Evolutionary conservation across 2,113 vertebrate species (phyloP).

Genomic region (Sarotherodon lohbergeri): DNA sequence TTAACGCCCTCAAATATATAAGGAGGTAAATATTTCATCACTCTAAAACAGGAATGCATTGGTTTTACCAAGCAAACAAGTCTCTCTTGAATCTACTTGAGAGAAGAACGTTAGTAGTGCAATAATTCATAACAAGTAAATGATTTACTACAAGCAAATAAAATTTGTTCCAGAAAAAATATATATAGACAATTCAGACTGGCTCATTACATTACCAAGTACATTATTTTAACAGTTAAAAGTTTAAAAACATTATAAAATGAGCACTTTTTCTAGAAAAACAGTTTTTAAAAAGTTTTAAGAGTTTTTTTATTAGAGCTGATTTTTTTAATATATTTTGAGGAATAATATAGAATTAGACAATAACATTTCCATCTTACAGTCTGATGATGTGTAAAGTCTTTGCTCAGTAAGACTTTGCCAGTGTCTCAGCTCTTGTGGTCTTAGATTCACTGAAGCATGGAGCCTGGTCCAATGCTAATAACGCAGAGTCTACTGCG

Average conservation of each 20-base stretch:
- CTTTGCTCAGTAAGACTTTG: not conserved
- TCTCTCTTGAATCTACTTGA: not conserved
- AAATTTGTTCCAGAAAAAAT: not conserved
- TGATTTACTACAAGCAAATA: not conserved
- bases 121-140: not conserved
- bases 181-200: not conserved
- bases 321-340: not conserved
- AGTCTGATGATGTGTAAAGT: not conserved
- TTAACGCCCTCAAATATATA: not conserved
- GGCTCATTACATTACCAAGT: fast-evolving
- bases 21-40: not conserved
- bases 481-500: not conserved
- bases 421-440: not conserved
- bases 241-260: fast-evolving
- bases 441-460: not conserved
- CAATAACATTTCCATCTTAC: not conserved
- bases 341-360: not conserved
- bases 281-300: not conserved
- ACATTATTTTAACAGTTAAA: not conserved
- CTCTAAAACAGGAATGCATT: not conserved
- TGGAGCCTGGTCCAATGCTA: not conserved
- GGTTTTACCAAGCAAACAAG: not conserved
- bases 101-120: not conserved
- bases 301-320: not conserved
- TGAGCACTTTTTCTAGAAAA: not conserved